A percentile compares a stretch with the other conserved stretches of the same genome.
Conservation (phyloP, 2,888 invertebrate species). For the Conus canariensis region DNA sequence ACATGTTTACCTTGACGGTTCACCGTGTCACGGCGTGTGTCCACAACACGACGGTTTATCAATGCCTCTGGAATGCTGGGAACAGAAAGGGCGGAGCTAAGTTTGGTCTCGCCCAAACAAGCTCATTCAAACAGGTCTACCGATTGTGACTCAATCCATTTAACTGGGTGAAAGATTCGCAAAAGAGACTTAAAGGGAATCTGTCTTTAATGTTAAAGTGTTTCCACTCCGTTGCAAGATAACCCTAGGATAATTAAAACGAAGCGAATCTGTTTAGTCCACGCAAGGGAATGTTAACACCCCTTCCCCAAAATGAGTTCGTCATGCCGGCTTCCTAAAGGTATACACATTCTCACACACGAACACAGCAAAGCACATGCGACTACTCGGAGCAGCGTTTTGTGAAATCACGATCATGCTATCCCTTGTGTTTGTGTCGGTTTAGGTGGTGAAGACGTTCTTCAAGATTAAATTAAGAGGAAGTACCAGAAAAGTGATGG, state of each 20-base stretch:
- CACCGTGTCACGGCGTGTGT: conserved; percentile 26
- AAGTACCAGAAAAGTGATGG: background rate
- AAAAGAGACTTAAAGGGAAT: no score
- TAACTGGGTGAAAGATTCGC: no score
- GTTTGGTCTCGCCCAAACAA: conserved; percentile 23
- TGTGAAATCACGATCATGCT: conserved; percentile 22
- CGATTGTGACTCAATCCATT: no score
- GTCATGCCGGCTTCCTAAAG: conserved; percentile 38
- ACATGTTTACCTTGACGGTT: conserved; percentile 16
- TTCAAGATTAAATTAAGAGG: background rate
- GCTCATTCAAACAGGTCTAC: background rate
- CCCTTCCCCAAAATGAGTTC: conserved; percentile 19
- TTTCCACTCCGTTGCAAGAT: background rate
- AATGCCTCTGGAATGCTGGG: conserved; percentile 33
- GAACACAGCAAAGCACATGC: conserved; percentile 30
- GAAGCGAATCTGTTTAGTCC: background rate
- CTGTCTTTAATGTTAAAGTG: background rate
- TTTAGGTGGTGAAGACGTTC: background rate
- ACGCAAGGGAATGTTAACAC: background rate
- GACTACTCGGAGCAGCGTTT: conserved; percentile 4
- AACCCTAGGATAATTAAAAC: no score
- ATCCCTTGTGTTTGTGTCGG: conserved; percentile 20
- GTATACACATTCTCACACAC: conserved; percentile 40
- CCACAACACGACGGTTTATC: conserved; percentile 4
- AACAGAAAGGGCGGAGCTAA: conserved; percentile 31